These are phyloP conservation scores for Drosophila infuscata DNA, from an alignment of 2,888 invertebrate species.

Conservation along the genomic window DNA sequence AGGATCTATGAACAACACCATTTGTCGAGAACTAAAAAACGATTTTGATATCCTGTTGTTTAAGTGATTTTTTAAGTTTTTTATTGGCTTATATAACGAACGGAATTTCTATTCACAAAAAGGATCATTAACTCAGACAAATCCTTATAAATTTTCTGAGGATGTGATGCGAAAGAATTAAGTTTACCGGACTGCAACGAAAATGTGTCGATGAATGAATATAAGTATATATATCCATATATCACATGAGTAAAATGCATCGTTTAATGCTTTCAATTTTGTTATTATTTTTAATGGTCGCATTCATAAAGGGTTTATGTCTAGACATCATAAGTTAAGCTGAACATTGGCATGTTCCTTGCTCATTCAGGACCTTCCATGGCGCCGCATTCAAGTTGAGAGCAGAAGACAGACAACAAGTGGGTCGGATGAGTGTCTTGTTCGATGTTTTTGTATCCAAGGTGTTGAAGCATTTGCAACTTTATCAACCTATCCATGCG, in stretches of 20 bases:
- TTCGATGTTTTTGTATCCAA: background rate
- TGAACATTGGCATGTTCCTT: background rate
- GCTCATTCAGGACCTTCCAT: background rate
- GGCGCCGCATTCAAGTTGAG: background rate
- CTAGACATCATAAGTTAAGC: background rate
- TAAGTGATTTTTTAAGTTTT: background rate
- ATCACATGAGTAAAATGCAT: background rate
- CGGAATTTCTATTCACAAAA: background rate
- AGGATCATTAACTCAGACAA: background rate
- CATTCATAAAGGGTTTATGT: background rate
- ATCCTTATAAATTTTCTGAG: background rate
- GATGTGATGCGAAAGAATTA: background rate
- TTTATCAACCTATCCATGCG: background rate
- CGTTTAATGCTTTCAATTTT: background rate
- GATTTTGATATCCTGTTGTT: background rate
- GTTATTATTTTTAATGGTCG: background rate
- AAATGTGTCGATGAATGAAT: background rate
- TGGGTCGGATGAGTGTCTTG: background rate
- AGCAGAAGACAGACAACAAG: background rate
- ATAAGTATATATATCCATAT: background rate
- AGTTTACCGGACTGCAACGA: background rate
- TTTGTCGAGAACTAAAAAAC: background rate
- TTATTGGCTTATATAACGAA: background rate
- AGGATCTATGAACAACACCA: background rate
- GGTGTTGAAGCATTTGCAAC: background rate